phyloP scores from a whole-genome alignment of 2,113 vertebrate species.

The Coracopsis vasa region DNA sequence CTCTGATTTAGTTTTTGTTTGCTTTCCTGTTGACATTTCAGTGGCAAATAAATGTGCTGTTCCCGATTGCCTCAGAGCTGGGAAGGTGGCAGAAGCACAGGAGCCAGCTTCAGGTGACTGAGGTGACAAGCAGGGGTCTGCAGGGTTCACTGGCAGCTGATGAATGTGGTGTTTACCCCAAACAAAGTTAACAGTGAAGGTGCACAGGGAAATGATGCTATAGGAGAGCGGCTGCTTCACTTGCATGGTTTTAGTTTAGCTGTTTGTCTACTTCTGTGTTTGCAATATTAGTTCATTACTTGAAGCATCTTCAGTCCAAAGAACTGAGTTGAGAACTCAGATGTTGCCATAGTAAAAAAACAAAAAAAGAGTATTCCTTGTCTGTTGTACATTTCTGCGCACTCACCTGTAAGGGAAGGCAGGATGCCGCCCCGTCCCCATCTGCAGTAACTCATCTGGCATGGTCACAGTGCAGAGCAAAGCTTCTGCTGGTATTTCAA shows the following conservation, averaged over 20 bases:
- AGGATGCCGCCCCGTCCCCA: rapidly evolving
- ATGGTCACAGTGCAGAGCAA: rapidly evolving
- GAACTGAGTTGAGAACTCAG: neutral
- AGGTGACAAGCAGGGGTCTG: rapidly evolving
- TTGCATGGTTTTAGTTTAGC: rapidly evolving
- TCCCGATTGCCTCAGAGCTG: neutral
- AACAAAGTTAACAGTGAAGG: too few relatives aligned
- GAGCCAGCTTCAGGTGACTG: neutral
- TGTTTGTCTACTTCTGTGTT: rapidly evolving
- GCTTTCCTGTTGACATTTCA: neutral
- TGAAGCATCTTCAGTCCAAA: neutral
- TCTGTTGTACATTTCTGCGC: rapidly evolving
- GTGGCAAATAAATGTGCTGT: rapidly evolving
- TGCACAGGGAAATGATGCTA: rapidly evolving
- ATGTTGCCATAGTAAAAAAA: neutral
- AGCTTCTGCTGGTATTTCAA: neutral
- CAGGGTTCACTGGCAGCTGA: neutral
- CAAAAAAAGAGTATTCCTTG: rapidly evolving
- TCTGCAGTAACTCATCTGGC: rapidly evolving
- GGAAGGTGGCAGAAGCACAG: neutral
- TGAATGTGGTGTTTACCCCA: neutral
- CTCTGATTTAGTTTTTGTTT: neutral
- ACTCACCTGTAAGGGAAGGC: rapidly evolving
- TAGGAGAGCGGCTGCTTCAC: rapidly evolving
- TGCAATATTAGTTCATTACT: rapidly evolving